Percentiles rank a stretch among this genome's conserved stretches.
phyloP scores from a whole-genome alignment of 2,888 invertebrate species.

The Tuberolachnus salignus region DNA sequence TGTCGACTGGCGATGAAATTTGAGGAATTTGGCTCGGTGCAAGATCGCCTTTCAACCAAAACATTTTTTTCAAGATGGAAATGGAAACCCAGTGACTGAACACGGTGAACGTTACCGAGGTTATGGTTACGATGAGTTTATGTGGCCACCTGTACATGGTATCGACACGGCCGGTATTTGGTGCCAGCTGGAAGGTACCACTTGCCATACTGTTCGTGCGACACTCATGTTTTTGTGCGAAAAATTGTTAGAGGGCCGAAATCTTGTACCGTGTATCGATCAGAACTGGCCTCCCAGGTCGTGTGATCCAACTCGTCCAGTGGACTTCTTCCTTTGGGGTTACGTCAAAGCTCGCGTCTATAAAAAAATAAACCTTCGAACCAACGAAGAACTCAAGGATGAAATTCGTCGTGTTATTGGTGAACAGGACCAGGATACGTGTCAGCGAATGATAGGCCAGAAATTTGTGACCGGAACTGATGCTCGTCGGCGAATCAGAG shows the following conservation, averaged over 20 bases:
- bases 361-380: neutral
- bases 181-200: no score
- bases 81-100: no score
- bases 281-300: constrained; percentile 42
- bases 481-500: neutral
- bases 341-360: constrained; percentile 28
- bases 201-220: neutral
- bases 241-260: neutral
- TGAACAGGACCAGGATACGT: neutral
- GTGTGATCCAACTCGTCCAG: constrained; percentile 26
- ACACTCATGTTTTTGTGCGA: neutral
- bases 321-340: constrained; percentile 53
- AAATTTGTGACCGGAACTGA: neutral
- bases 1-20: no score
- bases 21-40: no score
- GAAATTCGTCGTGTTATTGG: constrained; percentile 3
- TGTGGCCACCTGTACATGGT: no score
- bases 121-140: no score
- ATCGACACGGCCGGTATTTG: no score
- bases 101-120: no score
- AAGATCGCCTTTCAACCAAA: neutral
- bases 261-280: no score
- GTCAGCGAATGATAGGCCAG: neutral
- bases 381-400: neutral
- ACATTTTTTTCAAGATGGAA: neutral